phyloP scores from a whole-genome alignment of 2,113 vertebrate species.

The Trogon melanurus region DNA sequence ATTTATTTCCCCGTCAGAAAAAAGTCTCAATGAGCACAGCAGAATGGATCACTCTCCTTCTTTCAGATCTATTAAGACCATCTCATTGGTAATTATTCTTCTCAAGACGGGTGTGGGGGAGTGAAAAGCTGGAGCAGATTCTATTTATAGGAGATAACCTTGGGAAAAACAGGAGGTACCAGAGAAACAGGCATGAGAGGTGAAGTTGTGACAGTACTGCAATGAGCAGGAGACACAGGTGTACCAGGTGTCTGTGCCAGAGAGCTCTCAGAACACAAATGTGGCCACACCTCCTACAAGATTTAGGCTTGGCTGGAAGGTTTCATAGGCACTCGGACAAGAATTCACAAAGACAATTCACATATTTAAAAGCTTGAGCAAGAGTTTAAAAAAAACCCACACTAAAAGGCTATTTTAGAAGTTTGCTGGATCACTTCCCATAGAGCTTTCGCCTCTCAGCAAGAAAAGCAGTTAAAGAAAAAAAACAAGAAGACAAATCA shows the following conservation, averaged over 20 bases:
- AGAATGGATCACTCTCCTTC: constrained; percentile 1
- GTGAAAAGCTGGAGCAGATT: constrained; percentile 37
- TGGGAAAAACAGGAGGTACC: constrained; percentile 64
- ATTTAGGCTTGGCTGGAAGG: constrained; percentile 35
- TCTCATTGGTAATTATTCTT: constrained; percentile 31
- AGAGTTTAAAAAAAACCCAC: not conserved
- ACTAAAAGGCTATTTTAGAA: constrained; percentile 10
- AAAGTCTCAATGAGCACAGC: not conserved
- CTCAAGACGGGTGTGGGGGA: constrained; percentile 39
- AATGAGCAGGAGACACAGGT: constrained; percentile 50
- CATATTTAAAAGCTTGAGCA: constrained; percentile 43
- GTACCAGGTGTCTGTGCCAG: constrained; percentile 52
- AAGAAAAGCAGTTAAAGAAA: not conserved
- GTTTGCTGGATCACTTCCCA: constrained; percentile 12
- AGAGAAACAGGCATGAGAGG: constrained; percentile 57
- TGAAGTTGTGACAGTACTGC: constrained; percentile 54
- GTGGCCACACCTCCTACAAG: constrained; percentile 20
- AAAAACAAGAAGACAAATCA: not conserved
- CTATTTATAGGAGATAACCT: constrained; percentile 62
- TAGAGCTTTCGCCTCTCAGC: not conserved
- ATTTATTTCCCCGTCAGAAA: not conserved
- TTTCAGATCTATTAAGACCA: constrained; percentile 29
- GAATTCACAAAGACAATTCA: constrained; percentile 19
- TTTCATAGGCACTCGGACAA: constrained; percentile 14
- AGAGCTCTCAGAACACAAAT: not conserved